A percentile compares a stretch with the other conserved stretches of the same genome.
These are phyloP conservation scores for Montipora cactus DNA, from an alignment of 64 coral and sea anemone genomes.

Conservation along the genomic window DNA sequence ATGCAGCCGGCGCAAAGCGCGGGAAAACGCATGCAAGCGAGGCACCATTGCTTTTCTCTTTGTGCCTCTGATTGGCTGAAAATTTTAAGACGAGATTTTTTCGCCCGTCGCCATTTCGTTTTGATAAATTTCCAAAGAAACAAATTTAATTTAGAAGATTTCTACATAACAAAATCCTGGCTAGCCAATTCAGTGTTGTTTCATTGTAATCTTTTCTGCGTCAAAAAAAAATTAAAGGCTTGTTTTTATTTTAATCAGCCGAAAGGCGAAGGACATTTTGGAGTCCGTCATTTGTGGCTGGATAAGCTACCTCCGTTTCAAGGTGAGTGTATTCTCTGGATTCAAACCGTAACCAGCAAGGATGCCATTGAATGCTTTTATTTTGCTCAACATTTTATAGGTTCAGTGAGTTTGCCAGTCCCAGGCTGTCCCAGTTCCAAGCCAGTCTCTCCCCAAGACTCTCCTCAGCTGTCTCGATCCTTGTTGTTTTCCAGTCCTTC, in stretches of 20 bases:
- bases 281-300: slow-evolving; percentile 38
- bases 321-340: slow-evolving; percentile 5
- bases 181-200: background rate
- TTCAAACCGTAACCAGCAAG: background rate
- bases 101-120: too few relatives aligned
- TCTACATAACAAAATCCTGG: too few relatives aligned
- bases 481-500: slow-evolving; percentile 11
- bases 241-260: slow-evolving; percentile 36
- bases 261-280: slow-evolving; percentile 65
- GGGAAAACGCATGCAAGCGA: too few relatives aligned
- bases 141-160: too few relatives aligned
- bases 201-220: background rate
- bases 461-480: slow-evolving; percentile 43
- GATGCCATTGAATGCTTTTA: background rate
- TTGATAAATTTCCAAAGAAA: background rate
- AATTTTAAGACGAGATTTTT: too few relatives aligned
- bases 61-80: too few relatives aligned
- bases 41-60: too few relatives aligned
- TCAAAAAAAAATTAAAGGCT: background rate
- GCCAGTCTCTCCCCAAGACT: slow-evolving; percentile 40
- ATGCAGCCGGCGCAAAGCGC: too few relatives aligned
- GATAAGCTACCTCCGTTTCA: slow-evolving; percentile 59
- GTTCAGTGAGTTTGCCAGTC: background rate
- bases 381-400: background rate
- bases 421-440: slow-evolving; percentile 41